Evolutionary conservation across 2,888 invertebrate genomes (phyloP).

Genomic region (Philereme vetulata): DNA sequence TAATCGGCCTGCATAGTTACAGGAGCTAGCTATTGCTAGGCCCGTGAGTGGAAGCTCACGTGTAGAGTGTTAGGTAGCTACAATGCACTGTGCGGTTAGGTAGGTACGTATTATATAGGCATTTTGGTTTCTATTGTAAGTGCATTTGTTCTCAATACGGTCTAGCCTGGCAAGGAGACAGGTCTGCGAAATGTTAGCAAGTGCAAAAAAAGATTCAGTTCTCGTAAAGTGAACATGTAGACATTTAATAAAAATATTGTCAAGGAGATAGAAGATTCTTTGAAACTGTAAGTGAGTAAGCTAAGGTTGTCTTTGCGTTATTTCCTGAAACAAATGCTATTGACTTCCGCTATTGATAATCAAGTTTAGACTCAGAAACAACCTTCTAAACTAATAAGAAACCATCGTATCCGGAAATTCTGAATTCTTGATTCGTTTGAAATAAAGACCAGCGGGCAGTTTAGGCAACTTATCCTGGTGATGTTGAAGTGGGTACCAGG

Average conservation of each 20-base stretch:
- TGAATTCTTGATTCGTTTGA: no score
- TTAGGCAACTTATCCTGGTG: no score
- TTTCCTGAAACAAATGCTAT: background rate
- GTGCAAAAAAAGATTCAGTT: no score
- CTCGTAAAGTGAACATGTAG: no score
- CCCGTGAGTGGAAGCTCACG: conserved; percentile 21
- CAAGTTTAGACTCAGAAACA: background rate
- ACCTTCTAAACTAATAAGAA: background rate
- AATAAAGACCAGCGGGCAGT: no score
- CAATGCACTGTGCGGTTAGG: background rate
- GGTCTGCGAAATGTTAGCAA: background rate
- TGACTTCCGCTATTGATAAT: background rate
- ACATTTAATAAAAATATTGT: no score
- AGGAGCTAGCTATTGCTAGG: conserved; percentile 16
- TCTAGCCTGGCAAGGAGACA: background rate
- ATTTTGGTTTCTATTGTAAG: background rate
- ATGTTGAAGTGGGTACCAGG: no score
- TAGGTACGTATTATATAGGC: background rate
- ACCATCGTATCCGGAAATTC: background rate
- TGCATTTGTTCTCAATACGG: conserved; percentile 4
- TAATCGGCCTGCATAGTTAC: conserved; percentile 13
- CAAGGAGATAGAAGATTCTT: no score
- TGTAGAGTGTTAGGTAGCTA: conserved; percentile 29
- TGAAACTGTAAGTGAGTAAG: no score
- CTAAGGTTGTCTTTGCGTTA: no score